Percentiles rank a stretch among this genome's conserved stretches.
Conservation (phyloP, 2,113 vertebrate species). For the Tauraco erythrolophus region DNA sequence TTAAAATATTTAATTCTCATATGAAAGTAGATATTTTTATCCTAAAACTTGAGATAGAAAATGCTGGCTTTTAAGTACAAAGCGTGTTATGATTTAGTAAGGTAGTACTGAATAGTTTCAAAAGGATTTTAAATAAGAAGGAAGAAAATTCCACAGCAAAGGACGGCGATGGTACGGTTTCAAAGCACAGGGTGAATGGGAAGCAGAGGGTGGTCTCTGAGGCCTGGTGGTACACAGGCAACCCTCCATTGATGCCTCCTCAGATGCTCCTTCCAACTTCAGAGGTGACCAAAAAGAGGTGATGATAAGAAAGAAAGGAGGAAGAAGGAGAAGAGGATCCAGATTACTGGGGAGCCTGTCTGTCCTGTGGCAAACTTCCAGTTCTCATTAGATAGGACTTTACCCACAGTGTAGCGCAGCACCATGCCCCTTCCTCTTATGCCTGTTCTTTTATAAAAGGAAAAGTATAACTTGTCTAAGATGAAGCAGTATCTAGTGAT, state of each 20-base stretch:
- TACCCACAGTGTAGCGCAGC: not conserved
- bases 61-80: not conserved
- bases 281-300: not conserved
- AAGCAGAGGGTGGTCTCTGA: not conserved
- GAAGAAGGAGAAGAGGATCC: not conserved
- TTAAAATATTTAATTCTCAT: not conserved
- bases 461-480: not conserved
- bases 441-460: not conserved
- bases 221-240: not conserved
- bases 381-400: not conserved
- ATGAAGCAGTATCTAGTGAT: not conserved
- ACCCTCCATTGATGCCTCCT: not conserved
- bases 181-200: not conserved
- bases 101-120: not conserved
- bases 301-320: not conserved
- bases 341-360: not conserved
- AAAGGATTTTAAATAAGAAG: not conserved
- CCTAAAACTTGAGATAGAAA: not conserved
- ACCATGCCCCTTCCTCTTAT: not conserved
- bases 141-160: not conserved
- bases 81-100: not conserved
- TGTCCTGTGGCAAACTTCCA: not conserved
- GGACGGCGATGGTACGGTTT: accelerated
- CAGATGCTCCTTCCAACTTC: not conserved
- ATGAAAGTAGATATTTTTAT: not conserved